A percentile compares a stretch with the other conserved stretches of the same genome.
These are phyloP conservation scores for Hylia prasina DNA, from an alignment of 2,113 vertebrate genomes.

Conservation along the genomic window DNA sequence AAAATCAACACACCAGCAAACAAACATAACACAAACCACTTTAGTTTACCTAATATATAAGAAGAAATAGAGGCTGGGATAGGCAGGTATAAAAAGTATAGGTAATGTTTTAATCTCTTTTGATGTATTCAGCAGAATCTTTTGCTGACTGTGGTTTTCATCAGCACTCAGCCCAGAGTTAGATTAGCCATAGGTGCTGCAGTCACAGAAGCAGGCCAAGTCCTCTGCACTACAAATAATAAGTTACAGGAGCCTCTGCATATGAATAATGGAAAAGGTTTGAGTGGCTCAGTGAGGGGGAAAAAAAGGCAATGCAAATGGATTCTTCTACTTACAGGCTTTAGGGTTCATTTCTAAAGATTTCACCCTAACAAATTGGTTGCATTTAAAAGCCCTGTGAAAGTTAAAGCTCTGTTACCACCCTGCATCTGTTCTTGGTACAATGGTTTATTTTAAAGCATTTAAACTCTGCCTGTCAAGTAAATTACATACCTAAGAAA, in stretches of 20 bases:
- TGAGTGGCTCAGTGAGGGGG: not conserved
- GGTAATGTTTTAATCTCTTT: not conserved
- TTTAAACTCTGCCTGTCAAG: slow-evolving; percentile 48
- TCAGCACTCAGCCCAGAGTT: not conserved
- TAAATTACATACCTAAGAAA: slow-evolving; percentile 48
- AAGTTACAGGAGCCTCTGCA: not conserved
- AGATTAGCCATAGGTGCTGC: not conserved
- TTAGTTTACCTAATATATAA: not conserved
- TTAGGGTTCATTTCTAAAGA: slow-evolving; percentile 28
- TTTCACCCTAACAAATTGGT: slow-evolving; percentile 39
- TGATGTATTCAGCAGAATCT: not conserved
- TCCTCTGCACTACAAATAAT: not conserved
- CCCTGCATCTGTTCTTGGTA: not conserved
- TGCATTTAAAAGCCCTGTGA: slow-evolving; percentile 55
- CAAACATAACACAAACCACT: rapidly evolving
- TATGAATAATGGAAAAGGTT: not conserved
- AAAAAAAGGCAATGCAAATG: not conserved
- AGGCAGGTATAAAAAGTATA: not conserved
- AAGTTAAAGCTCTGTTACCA: slow-evolving; percentile 23
- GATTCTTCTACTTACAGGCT: not conserved
- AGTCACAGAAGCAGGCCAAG: not conserved
- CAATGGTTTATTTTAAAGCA: slow-evolving; percentile 49
- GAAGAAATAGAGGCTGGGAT: not conserved
- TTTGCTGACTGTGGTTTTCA: not conserved
- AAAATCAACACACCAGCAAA: not conserved